These are phyloP conservation scores for Drosophila picticornis DNA, from an alignment of 2,888 invertebrate species.

Conservation along the genomic window DNA sequence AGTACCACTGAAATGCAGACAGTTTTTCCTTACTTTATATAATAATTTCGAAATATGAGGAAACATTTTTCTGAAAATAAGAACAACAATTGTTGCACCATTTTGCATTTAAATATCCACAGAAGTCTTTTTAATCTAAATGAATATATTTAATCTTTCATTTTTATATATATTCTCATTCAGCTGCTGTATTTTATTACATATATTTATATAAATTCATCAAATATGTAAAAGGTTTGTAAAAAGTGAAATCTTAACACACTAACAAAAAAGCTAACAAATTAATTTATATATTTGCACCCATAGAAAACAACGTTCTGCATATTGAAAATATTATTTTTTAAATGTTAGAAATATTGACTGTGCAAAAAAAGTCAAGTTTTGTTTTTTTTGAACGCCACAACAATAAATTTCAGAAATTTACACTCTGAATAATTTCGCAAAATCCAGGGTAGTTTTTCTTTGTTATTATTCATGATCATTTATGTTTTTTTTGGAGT, in stretches of 20 bases:
- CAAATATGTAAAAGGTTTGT: no score
- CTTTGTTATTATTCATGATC: no score
- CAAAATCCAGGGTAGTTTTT: not conserved
- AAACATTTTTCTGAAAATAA: not conserved
- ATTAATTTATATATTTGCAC: no score
- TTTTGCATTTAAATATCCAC: no score
- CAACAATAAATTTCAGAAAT: not conserved
- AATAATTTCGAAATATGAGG: not conserved
- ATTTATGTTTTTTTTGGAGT: not conserved
- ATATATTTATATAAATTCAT: no score
- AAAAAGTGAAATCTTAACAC: no score
- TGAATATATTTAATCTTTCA: accelerated
- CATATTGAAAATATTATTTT: not conserved
- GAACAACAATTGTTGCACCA: not conserved
- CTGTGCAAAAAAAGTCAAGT: not conserved
- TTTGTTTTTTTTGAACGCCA: not conserved
- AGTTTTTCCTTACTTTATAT: not conserved
- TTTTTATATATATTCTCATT: not conserved
- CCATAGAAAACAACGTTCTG: not conserved
- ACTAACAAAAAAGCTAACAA: no score
- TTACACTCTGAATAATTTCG: not conserved
- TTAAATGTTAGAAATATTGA: no score
- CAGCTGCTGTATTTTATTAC: not conserved
- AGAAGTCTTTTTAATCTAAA: not conserved
- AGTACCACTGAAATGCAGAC: not conserved